A percentile compares a stretch with the other conserved stretches of the same genome.
These are phyloP conservation scores for Syngnathoides biaculeatus DNA, from an alignment of 2,113 vertebrate species.

Conservation along the genomic window DNA sequence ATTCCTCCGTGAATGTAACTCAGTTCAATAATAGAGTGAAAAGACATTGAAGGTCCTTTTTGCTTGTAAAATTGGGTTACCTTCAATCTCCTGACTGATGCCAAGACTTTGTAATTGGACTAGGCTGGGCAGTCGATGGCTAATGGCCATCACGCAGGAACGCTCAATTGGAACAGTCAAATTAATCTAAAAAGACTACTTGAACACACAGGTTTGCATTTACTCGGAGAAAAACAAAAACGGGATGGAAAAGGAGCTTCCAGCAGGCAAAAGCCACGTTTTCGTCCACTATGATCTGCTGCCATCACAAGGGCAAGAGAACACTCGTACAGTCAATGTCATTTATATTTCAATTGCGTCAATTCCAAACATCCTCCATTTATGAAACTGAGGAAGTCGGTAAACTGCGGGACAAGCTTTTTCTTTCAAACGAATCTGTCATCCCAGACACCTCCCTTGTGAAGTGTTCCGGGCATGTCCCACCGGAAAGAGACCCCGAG, in stretches of 20 bases:
- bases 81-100: constrained; percentile 4
- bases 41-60: constrained; percentile 3
- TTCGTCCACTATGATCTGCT: not conserved
- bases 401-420: constrained; percentile 1
- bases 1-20: not conserved
- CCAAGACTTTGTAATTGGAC: not conserved
- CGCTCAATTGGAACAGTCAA: not conserved
- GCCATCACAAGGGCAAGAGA: not conserved
- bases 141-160: constrained; percentile 1
- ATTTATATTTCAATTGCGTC: not conserved
- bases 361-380: not conserved
- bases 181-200: not conserved
- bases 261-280: not conserved
- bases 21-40: not conserved
- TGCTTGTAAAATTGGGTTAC: not conserved
- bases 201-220: not conserved
- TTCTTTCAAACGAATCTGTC: constrained; percentile 1
- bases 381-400: not conserved
- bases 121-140: not conserved
- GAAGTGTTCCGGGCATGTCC: too few relatives aligned
- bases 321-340: not conserved
- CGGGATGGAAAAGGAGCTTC: not conserved
- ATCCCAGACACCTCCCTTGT: too few relatives aligned
- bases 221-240: not conserved
- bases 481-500: too few relatives aligned